Base-by-base conservation (phyloP, 2,888 invertebrate species). In the Spisula subtruncata region DNA sequence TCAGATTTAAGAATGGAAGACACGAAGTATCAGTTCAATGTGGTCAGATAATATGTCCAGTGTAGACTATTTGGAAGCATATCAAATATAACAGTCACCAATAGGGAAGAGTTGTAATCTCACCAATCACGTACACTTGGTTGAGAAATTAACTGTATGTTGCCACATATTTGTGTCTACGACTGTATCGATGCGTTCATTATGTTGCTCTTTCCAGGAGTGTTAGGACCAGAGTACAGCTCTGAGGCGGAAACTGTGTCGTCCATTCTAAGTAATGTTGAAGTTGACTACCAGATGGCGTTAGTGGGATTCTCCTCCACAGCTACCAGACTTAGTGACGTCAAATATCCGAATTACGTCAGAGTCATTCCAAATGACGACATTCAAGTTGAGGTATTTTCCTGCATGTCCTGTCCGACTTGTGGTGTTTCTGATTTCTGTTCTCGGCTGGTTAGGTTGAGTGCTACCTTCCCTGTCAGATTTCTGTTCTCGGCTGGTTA, bases 141-240 rank as follows among this genome's bases (percentile, higher is more conserved):
- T n/a, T n/a, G n/a, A n/a, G n/a, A n/a, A n/a, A 41, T 5, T 41
- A 41, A 41, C 8, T 41, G 41, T 41, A 20, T 20, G 29, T 66
- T 35, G 35, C 6, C 66, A 20, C 25, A 35, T n/a, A n/a, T 66
- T 16, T 4, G n/a, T 51, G 46, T 29, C 32, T 41, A 12, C 41
- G n/a, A 41, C 20, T 66, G n/a, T 60, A 56, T 16, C 29, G 10
- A 20, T 35, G n/a, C 41, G 32, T 20, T 35, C 41, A 14, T 41
- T 80, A 8, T 32, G 32, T 35, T 80, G 18, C 14, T n/a, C 14
- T 81, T 79, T 25, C 6, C 79, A 89, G 89, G 89, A 1, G 48
- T 91, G 4, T 66, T 91, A n/a, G 91, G 91, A 16, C 91, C 91
- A 1, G 41, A 54, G 25, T 85, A 41, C 48, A 91, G 91, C 79